Percentiles rank a stretch among this genome's conserved stretches.
Conservation (phyloP, 2,797 vertebrate species). For the Chelon auratus region DNA sequence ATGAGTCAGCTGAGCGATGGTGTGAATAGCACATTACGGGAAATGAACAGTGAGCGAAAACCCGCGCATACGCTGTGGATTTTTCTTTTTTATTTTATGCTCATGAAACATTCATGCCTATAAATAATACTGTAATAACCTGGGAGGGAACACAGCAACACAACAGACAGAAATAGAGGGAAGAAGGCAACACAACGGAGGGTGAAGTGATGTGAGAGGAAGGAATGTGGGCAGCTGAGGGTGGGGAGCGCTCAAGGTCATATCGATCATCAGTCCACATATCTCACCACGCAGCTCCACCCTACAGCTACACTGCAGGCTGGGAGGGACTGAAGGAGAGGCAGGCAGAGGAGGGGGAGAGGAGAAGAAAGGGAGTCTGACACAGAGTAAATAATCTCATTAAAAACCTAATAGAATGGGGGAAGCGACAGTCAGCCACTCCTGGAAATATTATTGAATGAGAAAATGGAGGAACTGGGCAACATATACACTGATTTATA, state of each 20-base stretch:
- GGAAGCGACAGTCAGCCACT: neutral
- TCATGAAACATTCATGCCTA: slow-evolving; percentile 15
- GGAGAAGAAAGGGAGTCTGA: neutral
- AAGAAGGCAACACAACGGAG: slow-evolving; percentile 1
- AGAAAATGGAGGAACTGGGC: slow-evolving; percentile 15
- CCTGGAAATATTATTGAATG: neutral
- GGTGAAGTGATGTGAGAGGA: neutral
- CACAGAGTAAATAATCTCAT: neutral
- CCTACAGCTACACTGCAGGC: slow-evolving; percentile 20
- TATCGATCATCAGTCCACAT: slow-evolving; percentile 68
- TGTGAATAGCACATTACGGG: slow-evolving; percentile 9
- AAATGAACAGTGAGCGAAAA: slow-evolving; percentile 5
- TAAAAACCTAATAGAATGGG: neutral
- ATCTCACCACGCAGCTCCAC: slow-evolving; percentile 46
- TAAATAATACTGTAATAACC: slow-evolving; percentile 28
- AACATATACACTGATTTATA: too few species aligned
- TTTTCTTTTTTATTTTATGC: slow-evolving; percentile 4
- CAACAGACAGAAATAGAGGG: slow-evolving; percentile 15
- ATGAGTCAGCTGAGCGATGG: slow-evolving; percentile 28
- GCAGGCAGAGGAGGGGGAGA: neutral
- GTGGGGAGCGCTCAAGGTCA: slow-evolving; percentile 71
- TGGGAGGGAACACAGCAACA: slow-evolving; percentile 8
- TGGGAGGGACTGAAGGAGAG: neutral
- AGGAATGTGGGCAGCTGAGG: slow-evolving; percentile 11
- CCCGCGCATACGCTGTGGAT: neutral